Conservation (phyloP, 2,797 vertebrate genomes). For the Eleutherodactylus coqui region DNA sequence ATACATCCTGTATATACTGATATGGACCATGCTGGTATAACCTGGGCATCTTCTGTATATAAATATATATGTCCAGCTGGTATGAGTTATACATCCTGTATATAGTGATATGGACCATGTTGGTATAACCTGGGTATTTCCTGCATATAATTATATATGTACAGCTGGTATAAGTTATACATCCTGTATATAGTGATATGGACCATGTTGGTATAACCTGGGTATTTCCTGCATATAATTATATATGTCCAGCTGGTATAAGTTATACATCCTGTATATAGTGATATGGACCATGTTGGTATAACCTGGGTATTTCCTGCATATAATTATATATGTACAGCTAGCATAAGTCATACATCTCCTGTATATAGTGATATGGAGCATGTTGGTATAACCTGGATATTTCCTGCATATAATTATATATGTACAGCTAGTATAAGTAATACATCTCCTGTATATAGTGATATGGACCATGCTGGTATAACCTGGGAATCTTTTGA, state of each 20-base stretch:
- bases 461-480: neutral
- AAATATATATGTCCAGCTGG: neutral
- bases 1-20: neutral
- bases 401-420: constrained; percentile 1
- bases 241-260: neutral
- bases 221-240: neutral
- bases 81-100: neutral
- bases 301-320: neutral
- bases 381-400: neutral
- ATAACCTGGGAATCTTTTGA: neutral
- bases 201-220: neutral
- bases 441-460: neutral
- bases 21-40: neutral
- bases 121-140: too few relatives aligned
- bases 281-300: neutral
- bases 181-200: neutral
- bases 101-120: neutral
- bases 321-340: neutral
- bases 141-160: too few relatives aligned
- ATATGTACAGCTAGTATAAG: neutral
- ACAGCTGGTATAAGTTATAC: too few relatives aligned
- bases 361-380: too few relatives aligned
- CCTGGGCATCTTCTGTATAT: neutral
- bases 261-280: neutral
- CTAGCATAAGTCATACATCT: neutral